Evolutionary conservation across 2,888 invertebrate genomes (phyloP).

Genomic region (Protodeltote pygarga): DNA sequence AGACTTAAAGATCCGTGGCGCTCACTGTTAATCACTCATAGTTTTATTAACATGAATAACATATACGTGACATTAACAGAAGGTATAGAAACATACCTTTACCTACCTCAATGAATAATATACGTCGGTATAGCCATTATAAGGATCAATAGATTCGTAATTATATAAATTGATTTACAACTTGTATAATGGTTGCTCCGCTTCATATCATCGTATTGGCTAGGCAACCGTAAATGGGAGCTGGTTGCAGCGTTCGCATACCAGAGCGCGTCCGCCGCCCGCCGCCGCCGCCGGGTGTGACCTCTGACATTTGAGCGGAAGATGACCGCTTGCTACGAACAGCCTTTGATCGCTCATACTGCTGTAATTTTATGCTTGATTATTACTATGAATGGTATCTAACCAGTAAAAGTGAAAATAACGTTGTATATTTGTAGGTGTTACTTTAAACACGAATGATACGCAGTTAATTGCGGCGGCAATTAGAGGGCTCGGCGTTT

Average conservation of each 20-base stretch:
- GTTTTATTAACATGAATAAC: too few relatives aligned
- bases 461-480: constrained; percentile 61
- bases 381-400: constrained; percentile 64
- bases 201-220: constrained; percentile 51
- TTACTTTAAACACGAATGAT: constrained; percentile 60
- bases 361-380: constrained; percentile 77
- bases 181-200: constrained; percentile 43
- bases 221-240: constrained; percentile 56
- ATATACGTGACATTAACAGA: constrained; percentile 10
- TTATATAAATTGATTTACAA: constrained; percentile 19
- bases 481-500: constrained; percentile 57
- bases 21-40: too few relatives aligned
- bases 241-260: constrained; percentile 59
- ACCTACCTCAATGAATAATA: neutral
- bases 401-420: constrained; percentile 72
- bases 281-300: constrained; percentile 53
- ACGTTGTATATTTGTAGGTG: constrained; percentile 54
- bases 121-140: too few relatives aligned
- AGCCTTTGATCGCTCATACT: constrained; percentile 78
- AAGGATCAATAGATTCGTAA: neutral
- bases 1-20: too few relatives aligned
- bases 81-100: neutral
- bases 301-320: constrained; percentile 76
- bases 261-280: constrained; percentile 65
- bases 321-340: constrained; percentile 74